phyloP scores from a whole-genome alignment of 2,113 vertebrate species.

The Callionymus lyra region DNA sequence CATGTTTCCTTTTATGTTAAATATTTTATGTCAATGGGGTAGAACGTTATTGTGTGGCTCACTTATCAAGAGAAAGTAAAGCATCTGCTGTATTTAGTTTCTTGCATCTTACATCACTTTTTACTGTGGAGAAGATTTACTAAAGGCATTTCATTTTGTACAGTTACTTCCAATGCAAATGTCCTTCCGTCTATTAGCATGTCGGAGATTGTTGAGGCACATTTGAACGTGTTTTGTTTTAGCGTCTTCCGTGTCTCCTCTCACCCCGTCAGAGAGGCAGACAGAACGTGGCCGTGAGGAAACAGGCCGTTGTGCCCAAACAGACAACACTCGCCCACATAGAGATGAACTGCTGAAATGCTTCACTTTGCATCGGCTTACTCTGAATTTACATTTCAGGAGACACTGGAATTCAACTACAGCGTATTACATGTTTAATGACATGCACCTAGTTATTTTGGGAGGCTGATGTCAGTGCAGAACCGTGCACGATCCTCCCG shows the following conservation, averaged over 20 bases:
- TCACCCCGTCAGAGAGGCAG: background rate
- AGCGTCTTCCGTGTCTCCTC: background rate
- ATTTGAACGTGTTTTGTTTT: too few relatives aligned
- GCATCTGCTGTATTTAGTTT: too few relatives aligned
- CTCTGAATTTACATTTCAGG: constrained; percentile 9
- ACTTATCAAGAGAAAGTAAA: too few relatives aligned
- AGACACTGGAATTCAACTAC: constrained; percentile 4
- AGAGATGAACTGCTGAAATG: background rate
- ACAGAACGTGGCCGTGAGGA: background rate
- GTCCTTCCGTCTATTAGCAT: too few relatives aligned
- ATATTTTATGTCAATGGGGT: too few relatives aligned
- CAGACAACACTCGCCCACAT: background rate
- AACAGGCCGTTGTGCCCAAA: background rate
- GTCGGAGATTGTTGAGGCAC: too few relatives aligned
- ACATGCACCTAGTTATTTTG: constrained; percentile 28
- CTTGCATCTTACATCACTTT: too few relatives aligned
- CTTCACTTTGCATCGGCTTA: background rate
- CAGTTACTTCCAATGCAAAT: too few relatives aligned
- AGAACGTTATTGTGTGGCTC: background rate
- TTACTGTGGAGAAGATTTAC: too few relatives aligned
- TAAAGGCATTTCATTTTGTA: too few relatives aligned
- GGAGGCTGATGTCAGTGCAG: constrained; percentile 24
- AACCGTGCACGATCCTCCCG: background rate
- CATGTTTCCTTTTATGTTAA: too few relatives aligned
- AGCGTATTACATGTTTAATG: constrained; percentile 30